Conservation (phyloP, 2,113 vertebrate genomes). For the Malaclemys terrapin region DNA sequence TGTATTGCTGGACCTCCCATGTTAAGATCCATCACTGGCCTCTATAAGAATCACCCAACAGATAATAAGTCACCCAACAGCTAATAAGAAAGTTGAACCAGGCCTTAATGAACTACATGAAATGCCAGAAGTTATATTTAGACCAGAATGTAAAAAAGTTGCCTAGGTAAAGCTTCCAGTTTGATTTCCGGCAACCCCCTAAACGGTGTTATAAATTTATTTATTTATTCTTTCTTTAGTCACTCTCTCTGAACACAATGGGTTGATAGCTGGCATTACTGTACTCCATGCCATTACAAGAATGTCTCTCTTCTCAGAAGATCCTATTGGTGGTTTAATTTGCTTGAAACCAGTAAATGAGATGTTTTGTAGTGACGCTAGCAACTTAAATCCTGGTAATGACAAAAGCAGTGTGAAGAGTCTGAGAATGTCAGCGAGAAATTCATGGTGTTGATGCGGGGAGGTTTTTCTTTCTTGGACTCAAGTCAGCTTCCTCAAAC, state of each 20-base stretch:
- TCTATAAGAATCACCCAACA: background rate
- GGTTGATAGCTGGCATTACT: background rate
- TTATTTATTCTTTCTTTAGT: background rate
- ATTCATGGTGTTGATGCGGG: background rate
- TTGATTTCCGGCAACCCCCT: background rate
- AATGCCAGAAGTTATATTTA: background rate
- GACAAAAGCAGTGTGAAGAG: background rate
- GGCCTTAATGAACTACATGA: background rate
- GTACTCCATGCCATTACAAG: background rate
- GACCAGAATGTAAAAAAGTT: background rate
- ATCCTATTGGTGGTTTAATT: background rate
- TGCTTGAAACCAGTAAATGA: background rate
- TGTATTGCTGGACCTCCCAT: background rate
- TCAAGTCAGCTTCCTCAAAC: constrained; percentile 27
- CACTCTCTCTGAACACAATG: background rate
- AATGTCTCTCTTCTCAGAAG: background rate
- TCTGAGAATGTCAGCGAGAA: background rate
- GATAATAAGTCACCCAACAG: background rate
- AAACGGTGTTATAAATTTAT: background rate
- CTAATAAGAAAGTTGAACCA: background rate
- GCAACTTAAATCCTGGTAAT: background rate
- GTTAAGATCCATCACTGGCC: background rate
- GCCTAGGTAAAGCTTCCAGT: background rate
- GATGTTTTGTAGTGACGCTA: background rate
- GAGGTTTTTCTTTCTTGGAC: constrained; percentile 29